These are phyloP conservation scores for Stegastes partitus DNA, from an alignment of 2,113 vertebrate genomes.

Conservation along the genomic window DNA sequence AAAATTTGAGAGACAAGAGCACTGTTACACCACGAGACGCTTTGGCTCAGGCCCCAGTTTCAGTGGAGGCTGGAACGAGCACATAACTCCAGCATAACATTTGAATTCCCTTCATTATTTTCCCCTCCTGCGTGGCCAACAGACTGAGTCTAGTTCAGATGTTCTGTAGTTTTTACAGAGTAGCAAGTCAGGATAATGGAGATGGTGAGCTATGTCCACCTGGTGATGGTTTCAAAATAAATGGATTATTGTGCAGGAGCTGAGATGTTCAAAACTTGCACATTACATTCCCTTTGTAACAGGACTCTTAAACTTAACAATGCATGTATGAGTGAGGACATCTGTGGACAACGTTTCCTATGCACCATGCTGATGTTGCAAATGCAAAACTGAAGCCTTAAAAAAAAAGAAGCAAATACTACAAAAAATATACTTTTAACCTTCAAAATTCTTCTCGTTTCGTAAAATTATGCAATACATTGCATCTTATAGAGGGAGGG, in stretches of 20 bases:
- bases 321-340: constrained; percentile 55
- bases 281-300: neutral
- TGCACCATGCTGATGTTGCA: constrained; percentile 13
- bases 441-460: no score
- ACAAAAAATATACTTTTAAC: neutral
- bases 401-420: neutral
- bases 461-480: no score
- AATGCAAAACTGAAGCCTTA: neutral
- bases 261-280: neutral
- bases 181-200: constrained; percentile 10
- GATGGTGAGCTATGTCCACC: constrained; percentile 16
- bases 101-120: constrained; percentile 70
- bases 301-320: neutral
- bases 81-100: constrained; percentile 60
- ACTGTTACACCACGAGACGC: constrained; percentile 59
- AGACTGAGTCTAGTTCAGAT: constrained; percentile 44
- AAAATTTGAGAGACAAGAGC: constrained; percentile 78
- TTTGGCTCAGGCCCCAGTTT: constrained; percentile 65
- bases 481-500: no score
- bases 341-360: constrained; percentile 61
- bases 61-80: constrained; percentile 54
- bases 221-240: constrained; percentile 2
- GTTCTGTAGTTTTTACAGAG: constrained; percentile 24
- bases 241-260: neutral
- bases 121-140: constrained; percentile 33